These are phyloP conservation scores for Caenorhabditis sp. DNA, from an alignment of 2,888 invertebrate species.

Conservation along the genomic window DNA sequence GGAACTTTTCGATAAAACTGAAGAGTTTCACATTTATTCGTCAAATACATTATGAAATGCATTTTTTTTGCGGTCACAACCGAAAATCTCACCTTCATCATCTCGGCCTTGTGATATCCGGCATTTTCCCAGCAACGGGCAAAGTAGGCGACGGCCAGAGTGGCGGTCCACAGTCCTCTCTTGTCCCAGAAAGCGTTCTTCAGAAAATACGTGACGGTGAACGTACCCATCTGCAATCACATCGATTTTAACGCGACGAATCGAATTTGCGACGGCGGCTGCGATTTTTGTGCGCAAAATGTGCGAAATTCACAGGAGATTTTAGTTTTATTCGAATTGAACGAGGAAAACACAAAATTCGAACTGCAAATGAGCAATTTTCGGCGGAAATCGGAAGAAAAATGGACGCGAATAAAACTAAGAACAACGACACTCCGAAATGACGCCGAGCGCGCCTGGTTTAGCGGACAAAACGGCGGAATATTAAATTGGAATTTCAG, in stretches of 20 bases:
- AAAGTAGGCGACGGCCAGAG: constrained; percentile 64
- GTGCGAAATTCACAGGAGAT: background rate
- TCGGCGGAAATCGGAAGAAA: background rate
- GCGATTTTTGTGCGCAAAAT: too few relatives aligned
- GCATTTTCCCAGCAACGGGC: constrained; percentile 69
- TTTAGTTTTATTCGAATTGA: background rate
- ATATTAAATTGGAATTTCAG: background rate
- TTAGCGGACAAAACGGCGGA: background rate
- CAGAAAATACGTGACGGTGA: constrained; percentile 68
- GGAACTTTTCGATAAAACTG: background rate
- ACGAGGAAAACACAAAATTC: background rate
- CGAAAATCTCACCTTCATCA: constrained; percentile 76
- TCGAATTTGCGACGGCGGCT: too few relatives aligned
- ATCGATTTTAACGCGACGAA: background rate
- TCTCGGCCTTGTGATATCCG: constrained; percentile 65
- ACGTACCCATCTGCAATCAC: constrained; percentile 70
- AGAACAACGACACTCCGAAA: background rate
- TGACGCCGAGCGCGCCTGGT: background rate
- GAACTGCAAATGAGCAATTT: background rate
- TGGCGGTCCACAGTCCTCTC: constrained; percentile 56
- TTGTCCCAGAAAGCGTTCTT: constrained; percentile 66
- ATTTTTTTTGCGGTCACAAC: too few relatives aligned
- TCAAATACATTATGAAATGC: background rate
- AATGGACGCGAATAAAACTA: background rate
- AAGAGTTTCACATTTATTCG: too few relatives aligned